Evolutionary conservation across 2,888 invertebrate species (phyloP).

Genomic region (Arrhopalites spinosus): DNA sequence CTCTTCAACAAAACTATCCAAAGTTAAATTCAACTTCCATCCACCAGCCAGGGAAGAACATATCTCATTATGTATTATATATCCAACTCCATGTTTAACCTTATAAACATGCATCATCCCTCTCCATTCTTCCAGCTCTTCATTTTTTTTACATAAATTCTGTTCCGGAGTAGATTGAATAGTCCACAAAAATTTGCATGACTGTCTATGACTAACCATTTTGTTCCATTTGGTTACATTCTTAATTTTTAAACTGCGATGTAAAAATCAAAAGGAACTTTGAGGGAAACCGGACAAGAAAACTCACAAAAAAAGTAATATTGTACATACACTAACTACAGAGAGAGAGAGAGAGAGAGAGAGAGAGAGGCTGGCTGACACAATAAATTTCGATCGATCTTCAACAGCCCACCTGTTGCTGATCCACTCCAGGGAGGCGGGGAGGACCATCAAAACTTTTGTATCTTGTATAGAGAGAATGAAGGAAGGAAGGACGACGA

Average conservation of each 20-base stretch:
- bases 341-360: conserved; percentile 1
- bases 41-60: neutral
- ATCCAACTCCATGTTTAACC: too few relatives aligned
- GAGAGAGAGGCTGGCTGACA: conserved; percentile 10
- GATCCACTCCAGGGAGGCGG: conserved; percentile 34
- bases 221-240: too few relatives aligned
- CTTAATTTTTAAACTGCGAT: too few relatives aligned
- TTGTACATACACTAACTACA: neutral
- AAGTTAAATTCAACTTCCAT: conserved; percentile 1
- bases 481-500: neutral
- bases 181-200: too few relatives aligned
- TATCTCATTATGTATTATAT: neutral
- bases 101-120: too few relatives aligned
- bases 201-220: too few relatives aligned
- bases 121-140: too few relatives aligned
- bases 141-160: too few relatives aligned
- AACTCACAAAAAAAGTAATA: too few relatives aligned
- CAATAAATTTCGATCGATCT: conserved; percentile 40
- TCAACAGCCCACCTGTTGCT: conserved; percentile 41
- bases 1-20: neutral
- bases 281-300: too few relatives aligned
- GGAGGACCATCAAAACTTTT: neutral
- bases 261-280: too few relatives aligned
- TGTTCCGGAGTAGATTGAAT: too few relatives aligned
- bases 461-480: neutral